These are phyloP conservation scores for Aplysia californica DNA, from an alignment of 1,140 invertebrate genomes.

Conservation along the genomic window DNA sequence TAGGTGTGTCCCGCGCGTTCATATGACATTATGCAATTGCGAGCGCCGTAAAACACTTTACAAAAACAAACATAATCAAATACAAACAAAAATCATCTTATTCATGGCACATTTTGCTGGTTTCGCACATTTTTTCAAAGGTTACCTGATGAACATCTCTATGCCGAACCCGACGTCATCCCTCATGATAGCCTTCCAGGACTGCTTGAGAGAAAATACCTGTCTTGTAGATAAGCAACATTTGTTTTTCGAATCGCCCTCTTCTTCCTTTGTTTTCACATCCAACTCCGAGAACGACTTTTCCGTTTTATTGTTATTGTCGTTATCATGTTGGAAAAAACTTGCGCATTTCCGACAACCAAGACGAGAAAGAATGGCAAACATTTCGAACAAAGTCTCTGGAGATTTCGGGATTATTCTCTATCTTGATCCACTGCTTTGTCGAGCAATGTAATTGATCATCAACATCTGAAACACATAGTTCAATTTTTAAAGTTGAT, in stretches of 20 bases:
- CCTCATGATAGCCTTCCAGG: conserved; percentile 57
- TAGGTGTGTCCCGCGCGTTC: too few relatives aligned
- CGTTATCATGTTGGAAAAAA: not conserved
- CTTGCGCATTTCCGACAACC: not conserved
- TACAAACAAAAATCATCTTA: too few relatives aligned
- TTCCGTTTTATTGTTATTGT: conserved; percentile 19
- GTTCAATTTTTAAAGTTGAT: too few relatives aligned
- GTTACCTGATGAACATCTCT: conserved; percentile 52
- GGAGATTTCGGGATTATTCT: not conserved
- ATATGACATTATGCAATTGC: too few relatives aligned
- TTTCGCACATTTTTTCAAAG: too few relatives aligned
- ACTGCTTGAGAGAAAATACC: conserved; percentile 51
- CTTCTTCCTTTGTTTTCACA: not conserved
- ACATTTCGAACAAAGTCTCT: not conserved
- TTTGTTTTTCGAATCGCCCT: not conserved
- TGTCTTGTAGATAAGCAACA: conserved; percentile 40
- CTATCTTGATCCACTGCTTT: not conserved
- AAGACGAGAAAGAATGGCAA: not conserved
- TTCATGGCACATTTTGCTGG: too few relatives aligned
- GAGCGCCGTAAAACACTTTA: too few relatives aligned
- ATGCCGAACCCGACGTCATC: conserved; percentile 51
- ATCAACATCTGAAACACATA: too few relatives aligned
- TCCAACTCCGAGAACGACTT: conserved; percentile 12
- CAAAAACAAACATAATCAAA: too few relatives aligned
- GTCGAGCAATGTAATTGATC: not conserved